Evolutionary conservation across 1,140 invertebrate species (phyloP).

Genomic region (Drosophila chauvacae): DNA sequence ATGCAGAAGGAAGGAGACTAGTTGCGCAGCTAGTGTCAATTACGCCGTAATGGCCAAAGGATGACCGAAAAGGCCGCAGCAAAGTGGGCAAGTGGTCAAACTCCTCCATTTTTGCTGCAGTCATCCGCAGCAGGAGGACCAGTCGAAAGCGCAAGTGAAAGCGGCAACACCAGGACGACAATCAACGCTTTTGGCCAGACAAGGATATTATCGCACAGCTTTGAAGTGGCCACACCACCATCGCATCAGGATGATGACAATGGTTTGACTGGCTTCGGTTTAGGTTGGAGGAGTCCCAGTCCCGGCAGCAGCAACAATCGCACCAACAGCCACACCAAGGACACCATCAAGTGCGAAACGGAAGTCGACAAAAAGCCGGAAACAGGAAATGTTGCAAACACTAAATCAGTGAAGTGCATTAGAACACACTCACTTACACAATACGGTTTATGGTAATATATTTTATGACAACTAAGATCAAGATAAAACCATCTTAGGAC

Average conservation of each 20-base stretch:
- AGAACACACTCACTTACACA: conserved; percentile 25
- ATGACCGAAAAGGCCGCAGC: conserved; percentile 79
- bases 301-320: conserved; percentile 10
- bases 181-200: conserved; percentile 70
- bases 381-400: conserved; percentile 78
- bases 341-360: conserved; percentile 59
- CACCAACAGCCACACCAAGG: conserved; percentile 15
- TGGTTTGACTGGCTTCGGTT: conserved; percentile 43
- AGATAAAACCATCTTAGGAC: background rate
- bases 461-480: background rate
- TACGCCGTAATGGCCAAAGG: conserved; percentile 78
- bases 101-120: conserved; percentile 38
- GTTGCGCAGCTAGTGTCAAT: conserved; percentile 72
- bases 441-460: background rate
- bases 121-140: conserved; percentile 17
- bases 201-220: conserved; percentile 69
- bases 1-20: conserved; percentile 11
- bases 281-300: conserved; percentile 4
- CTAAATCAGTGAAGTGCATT: conserved; percentile 80
- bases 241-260: conserved; percentile 50
- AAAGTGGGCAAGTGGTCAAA: conserved; percentile 75
- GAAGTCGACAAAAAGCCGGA: conserved; percentile 67
- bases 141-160: conserved; percentile 44
- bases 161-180: conserved; percentile 60
- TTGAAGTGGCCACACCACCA: conserved; percentile 63